Evolutionary conservation across 2,888 invertebrate genomes (phyloP), one percentile per base, ranked within the genome.

Genomic region (Drosophila affinis): DNA sequence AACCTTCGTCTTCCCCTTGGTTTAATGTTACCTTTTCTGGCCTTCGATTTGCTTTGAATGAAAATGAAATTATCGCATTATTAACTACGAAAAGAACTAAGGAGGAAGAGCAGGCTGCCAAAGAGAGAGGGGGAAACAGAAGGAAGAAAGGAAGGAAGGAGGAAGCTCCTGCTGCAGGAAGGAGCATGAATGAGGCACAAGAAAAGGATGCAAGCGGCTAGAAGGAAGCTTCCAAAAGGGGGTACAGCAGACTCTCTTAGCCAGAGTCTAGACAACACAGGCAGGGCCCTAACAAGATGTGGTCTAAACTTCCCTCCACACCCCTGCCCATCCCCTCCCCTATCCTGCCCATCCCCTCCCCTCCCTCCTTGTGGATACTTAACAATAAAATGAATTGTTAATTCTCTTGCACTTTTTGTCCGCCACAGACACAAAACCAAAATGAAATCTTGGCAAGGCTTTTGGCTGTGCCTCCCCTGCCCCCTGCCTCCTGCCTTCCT

Each of bases 61-160:
- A 86, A 86, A 89, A 83, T 73, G 77, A 89, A 86, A 86, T 86
- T 89, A 86, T 88, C 89, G 89, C 89, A 89, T 86, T 86, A 86
- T 89, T 89, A 86, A 87, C 88, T 85, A 82, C 76, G 75, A 80
- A 18, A 32, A 29, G 21, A 39, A 39, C 14, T 14, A 14, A 39
- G 39, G 24, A 39, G 39, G 24, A 39, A 39, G 14, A 39, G 14
- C 4, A 39, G 14, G 5, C 39, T 48, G 17, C 18, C n/a, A 34
- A 34, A 39, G 45, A n/a, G 32, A 32, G 39, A 34, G 6, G 9
- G 17, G 32, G 55, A 68, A 60, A 60, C 62, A 54, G 80, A 63
- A 76, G 76, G 62, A 69, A 54, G 58, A 49, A 18, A 21, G 21
- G 80, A 63, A 77, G 76, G 62, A 69, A 47, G 58, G 54, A 18